Percentiles rank a stretch among this genome's conserved stretches.
Conservation (phyloP, 2,888 invertebrate genomes). For the Oscheius onirici region DNA sequence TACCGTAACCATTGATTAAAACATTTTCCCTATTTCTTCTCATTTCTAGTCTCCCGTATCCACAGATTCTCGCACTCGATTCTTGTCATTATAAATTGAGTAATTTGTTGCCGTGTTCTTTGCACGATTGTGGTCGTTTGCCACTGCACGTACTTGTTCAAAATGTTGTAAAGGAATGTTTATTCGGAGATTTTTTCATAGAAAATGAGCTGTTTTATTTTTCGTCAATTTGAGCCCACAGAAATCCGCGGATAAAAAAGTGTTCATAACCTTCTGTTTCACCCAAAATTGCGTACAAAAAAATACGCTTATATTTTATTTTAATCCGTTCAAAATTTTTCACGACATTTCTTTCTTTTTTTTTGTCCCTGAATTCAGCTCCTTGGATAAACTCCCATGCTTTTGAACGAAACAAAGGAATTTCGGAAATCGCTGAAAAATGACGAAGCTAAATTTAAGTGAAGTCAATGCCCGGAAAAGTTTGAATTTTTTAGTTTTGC, state of each 20-base stretch:
- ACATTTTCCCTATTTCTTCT: background rate
- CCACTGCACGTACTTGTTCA: slow-evolving; percentile 20
- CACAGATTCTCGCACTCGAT: background rate
- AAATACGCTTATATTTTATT: no score
- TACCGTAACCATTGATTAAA: background rate
- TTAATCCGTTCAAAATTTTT: no score
- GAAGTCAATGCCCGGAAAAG: no score
- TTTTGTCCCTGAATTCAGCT: no score
- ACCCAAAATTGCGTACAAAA: no score
- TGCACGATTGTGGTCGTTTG: slow-evolving; percentile 21
- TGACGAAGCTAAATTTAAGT: no score
- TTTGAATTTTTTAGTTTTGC: no score
- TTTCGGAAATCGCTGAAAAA: no score
- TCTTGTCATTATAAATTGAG: background rate
- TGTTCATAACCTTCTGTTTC: no score
- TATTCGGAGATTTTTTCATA: background rate
- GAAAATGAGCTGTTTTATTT: background rate
- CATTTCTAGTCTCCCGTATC: background rate
- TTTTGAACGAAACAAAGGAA: no score
- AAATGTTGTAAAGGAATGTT: background rate
- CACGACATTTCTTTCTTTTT: no score
- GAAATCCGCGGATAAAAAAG: background rate
- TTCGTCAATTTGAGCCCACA: background rate
- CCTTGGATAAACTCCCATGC: no score
- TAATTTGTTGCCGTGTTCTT: background rate